Conservation (phyloP, 2,113 vertebrate genomes). For the Trinectes maculatus region DNA sequence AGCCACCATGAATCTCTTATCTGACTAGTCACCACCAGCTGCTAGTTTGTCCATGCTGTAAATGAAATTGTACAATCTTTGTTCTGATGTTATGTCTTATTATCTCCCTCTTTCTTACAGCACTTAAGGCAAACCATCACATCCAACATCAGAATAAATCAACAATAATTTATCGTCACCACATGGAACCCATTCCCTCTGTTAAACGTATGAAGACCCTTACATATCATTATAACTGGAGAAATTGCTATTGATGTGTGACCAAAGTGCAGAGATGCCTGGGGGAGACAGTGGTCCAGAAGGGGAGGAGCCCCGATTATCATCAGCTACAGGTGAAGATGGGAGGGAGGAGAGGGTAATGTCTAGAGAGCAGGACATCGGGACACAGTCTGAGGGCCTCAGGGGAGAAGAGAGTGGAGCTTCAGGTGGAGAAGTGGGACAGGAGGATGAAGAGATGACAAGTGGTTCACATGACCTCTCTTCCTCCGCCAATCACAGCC, state of each 20-base stretch:
- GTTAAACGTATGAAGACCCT: slow-evolving; percentile 60
- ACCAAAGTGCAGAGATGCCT: slow-evolving; percentile 61
- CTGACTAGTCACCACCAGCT: not conserved
- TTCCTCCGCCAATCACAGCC: slow-evolving; percentile 56
- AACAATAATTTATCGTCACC: not conserved
- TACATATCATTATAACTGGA: slow-evolving; percentile 20
- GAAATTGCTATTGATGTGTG: slow-evolving; percentile 51
- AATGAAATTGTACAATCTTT: not conserved
- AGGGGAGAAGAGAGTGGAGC: slow-evolving; percentile 36
- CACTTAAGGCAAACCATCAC: not conserved
- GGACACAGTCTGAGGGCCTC: not conserved
- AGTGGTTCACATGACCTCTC: slow-evolving; percentile 39
- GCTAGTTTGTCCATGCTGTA: not conserved
- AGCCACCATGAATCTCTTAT: not conserved
- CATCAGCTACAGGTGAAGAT: not conserved
- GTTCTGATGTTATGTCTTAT: not conserved
- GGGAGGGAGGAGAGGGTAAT: slow-evolving; percentile 23
- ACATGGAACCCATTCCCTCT: slow-evolving; percentile 50
- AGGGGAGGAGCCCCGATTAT: slow-evolving; percentile 50
- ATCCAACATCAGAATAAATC: slow-evolving; percentile 3
- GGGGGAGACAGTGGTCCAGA: slow-evolving; percentile 44
- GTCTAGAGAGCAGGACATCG: slow-evolving; percentile 4
- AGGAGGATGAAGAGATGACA: slow-evolving; percentile 65
- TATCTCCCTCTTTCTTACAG: slow-evolving; percentile 27
- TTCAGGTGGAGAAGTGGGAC: slow-evolving; percentile 54